phyloP scores from a whole-genome alignment of 2,888 invertebrate species.

The Aphodius sticticus region DNA sequence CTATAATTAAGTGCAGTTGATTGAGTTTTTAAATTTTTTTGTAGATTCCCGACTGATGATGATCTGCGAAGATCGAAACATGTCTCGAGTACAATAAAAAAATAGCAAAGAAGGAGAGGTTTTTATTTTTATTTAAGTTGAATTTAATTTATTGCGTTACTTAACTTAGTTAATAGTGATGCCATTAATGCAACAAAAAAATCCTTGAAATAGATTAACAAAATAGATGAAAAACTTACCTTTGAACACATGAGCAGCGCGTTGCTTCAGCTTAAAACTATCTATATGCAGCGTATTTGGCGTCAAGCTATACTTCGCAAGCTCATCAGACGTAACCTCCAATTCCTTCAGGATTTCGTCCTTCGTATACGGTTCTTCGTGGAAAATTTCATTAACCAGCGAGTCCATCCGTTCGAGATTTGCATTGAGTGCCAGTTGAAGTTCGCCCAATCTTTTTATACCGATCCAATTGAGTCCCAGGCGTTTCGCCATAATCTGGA shows the following conservation, averaged over 20 bases:
- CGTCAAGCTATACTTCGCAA: constrained; percentile 73
- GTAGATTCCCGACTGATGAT: too few species aligned
- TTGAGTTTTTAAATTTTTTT: too few species aligned
- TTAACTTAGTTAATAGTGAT: background rate
- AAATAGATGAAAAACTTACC: constrained; percentile 60
- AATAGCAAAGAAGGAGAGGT: too few species aligned
- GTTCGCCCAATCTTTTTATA: constrained; percentile 73
- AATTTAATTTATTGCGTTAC: too few species aligned
- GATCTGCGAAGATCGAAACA: too few species aligned
- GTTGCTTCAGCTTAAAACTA: constrained; percentile 80
- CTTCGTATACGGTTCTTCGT: constrained; percentile 73
- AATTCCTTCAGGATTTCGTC: constrained; percentile 72
- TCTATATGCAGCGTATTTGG: constrained; percentile 69
- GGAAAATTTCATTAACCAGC: constrained; percentile 70
- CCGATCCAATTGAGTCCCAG: constrained; percentile 69
- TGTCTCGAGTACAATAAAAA: too few species aligned
- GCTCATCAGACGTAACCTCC: constrained; percentile 66
- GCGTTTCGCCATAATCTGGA: constrained; percentile 73
- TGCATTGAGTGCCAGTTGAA: constrained; percentile 73
- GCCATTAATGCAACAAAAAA: background rate
- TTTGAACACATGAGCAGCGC: constrained; percentile 89
- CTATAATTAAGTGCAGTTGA: too few species aligned
- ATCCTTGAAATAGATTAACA: background rate
- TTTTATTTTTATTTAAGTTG: too few species aligned
- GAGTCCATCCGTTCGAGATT: constrained; percentile 74